Conservation (phyloP, 2,888 invertebrate species). For the Habrosyne pyritoides region DNA sequence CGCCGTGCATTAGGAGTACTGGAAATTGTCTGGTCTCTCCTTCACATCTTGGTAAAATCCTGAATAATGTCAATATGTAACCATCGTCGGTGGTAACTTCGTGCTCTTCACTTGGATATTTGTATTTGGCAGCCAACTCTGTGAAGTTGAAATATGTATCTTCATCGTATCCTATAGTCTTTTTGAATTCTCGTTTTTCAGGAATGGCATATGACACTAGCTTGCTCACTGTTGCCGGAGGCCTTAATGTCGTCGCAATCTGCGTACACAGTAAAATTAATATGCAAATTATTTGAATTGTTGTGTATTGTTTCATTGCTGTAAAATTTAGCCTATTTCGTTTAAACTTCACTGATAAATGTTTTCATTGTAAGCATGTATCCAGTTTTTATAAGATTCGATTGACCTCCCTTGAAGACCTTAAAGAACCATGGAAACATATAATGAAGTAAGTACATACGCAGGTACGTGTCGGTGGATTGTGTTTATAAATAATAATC, state of each 20-base stretch:
- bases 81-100: slow-evolving; percentile 59
- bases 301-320: slow-evolving; percentile 36
- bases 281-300: slow-evolving; percentile 24
- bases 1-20: slow-evolving; percentile 60
- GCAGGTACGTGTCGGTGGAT: slow-evolving; percentile 12
- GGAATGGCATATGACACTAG: slow-evolving; percentile 54
- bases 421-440: slow-evolving; percentile 40
- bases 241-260: slow-evolving; percentile 29
- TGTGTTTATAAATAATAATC: slow-evolving; percentile 1
- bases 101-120: slow-evolving; percentile 53
- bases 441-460: slow-evolving; percentile 19
- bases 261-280: slow-evolving; percentile 33
- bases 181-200: slow-evolving; percentile 55
- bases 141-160: slow-evolving; percentile 68
- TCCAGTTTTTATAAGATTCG: slow-evolving; percentile 67
- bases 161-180: slow-evolving; percentile 58
- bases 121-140: slow-evolving; percentile 57
- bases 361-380: slow-evolving; percentile 55
- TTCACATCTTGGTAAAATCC: slow-evolving; percentile 52
- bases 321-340: slow-evolving; percentile 37
- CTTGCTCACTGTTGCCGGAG: slow-evolving; percentile 26
- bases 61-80: slow-evolving; percentile 59
- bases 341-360: slow-evolving; percentile 50
- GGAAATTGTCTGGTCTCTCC: slow-evolving; percentile 41
- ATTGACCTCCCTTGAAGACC: slow-evolving; percentile 68